Base-by-base conservation (phyloP, 2,797 vertebrate species). In the Falco berigora region DNA sequence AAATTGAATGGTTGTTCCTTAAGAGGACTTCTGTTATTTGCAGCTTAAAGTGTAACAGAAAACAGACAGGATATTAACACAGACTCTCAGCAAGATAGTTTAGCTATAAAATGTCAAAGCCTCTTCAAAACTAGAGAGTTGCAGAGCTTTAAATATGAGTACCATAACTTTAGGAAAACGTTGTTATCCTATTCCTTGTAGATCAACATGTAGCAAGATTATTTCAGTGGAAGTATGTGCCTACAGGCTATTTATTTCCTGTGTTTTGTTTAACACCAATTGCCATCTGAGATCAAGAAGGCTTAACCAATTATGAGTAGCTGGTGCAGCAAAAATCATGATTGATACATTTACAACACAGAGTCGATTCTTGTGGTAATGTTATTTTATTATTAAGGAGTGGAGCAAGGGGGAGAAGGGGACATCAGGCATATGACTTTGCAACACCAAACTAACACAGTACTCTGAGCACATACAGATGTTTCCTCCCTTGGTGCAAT, bases 251-350 rank as follows among this genome's bases (percentile, higher is more conserved):
- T 78, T 73, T 86, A 49, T 67, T 90, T 85, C 87, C 78, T 74
- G 50, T 94, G 62, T 73, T 96, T 94, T 96, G 46, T 88, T 88
- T 92, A 96, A 94, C 81, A 38, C 22, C 5, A 44, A 32, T 90
- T 93, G 86, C 49, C 91, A 77, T 96, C 83, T 93, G 87, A 96
- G 74, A 95, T 85, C 66, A 61, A 73, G 36, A 84, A 95, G 59
- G 53, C 75, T 96, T 97, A 97, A 87, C 53, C 86, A 96, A 91
- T 95, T 97, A 94, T 92, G 81, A 97, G 69, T 76, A 94, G 92
- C 95, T 97, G 88, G 88, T 77, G 83, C 73, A 95, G 92, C 86
- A 91, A 44, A 92, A 92, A 95, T 92, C 32, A 82, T 78, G 89
- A 97, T 75, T 96, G 75, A 94, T 97, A 93, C 61, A 10, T 94